phyloP scores from a whole-genome alignment of 2,797 vertebrate genomes.

The Diplodus puntazzo region DNA sequence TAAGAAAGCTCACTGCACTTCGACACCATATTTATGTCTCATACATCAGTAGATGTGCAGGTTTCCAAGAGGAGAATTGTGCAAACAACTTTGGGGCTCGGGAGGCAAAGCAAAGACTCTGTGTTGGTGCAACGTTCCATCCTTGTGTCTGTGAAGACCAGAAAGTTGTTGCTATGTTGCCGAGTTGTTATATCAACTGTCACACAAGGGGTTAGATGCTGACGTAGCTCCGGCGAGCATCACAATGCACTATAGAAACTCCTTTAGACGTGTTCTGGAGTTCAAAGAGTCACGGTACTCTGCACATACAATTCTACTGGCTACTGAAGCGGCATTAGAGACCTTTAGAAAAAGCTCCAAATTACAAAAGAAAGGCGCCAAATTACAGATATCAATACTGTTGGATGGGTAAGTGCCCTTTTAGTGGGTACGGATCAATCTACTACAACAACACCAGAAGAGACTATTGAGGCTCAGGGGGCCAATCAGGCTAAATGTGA shows the following conservation, averaged over 20 bases:
- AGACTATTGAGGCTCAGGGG: slow-evolving; percentile 27
- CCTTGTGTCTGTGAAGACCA: background rate
- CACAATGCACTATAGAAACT: background rate
- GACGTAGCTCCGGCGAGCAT: background rate
- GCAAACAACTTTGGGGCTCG: background rate
- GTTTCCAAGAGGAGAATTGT: background rate
- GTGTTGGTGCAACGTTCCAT: background rate
- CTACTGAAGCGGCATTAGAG: slow-evolving; percentile 7
- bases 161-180: background rate
- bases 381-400: slow-evolving; percentile 34
- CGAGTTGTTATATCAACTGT: background rate
- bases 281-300: slow-evolving; percentile 3
- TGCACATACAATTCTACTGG: slow-evolving; percentile 4
- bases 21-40: slow-evolving; percentile 32
- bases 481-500: slow-evolving; percentile 29
- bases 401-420: slow-evolving; percentile 28
- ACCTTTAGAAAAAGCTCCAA: slow-evolving; percentile 34
- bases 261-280: background rate
- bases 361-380: slow-evolving; percentile 12
- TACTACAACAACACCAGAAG: slow-evolving; percentile 13
- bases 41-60: slow-evolving; percentile 6
- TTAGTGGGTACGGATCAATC: slow-evolving; percentile 32
- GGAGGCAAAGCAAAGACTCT: background rate
- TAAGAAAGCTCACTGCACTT: slow-evolving; percentile 5
- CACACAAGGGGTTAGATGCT: background rate